Evolutionary conservation across 2,113 vertebrate species (phyloP).

Genomic region (Trogon melanurus): DNA sequence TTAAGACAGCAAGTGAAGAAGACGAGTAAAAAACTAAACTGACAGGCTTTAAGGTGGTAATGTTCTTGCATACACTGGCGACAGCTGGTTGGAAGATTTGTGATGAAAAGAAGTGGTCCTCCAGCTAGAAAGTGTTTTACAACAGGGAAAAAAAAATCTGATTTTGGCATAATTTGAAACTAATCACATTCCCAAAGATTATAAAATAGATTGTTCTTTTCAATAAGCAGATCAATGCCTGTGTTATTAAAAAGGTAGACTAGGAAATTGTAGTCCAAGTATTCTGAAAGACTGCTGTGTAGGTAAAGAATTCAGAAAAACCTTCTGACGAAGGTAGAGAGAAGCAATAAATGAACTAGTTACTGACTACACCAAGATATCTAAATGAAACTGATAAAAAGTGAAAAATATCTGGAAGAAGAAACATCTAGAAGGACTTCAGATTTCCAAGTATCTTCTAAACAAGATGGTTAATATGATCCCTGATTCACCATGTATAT

Average conservation of each 20-base stretch:
- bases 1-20: neutral
- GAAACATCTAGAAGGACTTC: neutral
- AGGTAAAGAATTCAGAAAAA: neutral
- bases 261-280: neutral
- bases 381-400: neutral
- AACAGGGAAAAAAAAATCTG: neutral
- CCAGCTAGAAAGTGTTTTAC: neutral
- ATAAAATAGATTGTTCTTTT: neutral
- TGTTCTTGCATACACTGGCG: neutral
- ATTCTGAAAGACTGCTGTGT: neutral
- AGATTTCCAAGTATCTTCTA: neutral
- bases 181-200: neutral
- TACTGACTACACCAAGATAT: neutral
- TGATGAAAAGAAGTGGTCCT: neutral
- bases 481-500: neutral
- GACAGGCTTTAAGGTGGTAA: constrained; percentile 1
- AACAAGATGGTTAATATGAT: neutral
- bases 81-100: constrained; percentile 3
- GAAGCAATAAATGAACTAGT: neutral
- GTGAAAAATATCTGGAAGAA: neutral
- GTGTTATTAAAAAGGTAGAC: neutral
- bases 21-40: neutral
- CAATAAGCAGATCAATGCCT: neutral
- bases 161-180: neutral
- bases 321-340: neutral